Evolutionary conservation across 2,113 vertebrate species (phyloP).

Genomic region (Cariama cristata): DNA sequence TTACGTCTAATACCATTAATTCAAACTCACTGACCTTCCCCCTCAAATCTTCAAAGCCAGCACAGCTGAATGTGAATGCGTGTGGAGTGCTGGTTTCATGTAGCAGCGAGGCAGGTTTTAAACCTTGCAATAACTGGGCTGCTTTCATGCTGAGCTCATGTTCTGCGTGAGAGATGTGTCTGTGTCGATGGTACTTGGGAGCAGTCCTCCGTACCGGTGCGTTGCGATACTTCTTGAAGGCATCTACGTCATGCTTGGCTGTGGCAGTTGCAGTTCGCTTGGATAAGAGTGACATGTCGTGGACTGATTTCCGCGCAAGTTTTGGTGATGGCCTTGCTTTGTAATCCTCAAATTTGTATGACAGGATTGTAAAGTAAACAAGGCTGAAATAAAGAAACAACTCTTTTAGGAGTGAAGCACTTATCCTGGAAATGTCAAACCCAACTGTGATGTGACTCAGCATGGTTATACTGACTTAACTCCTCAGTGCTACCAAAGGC

Average conservation of each 20-base stretch:
- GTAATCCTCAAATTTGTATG: not conserved
- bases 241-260: fast-evolving
- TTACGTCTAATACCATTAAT: not conserved
- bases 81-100: not conserved
- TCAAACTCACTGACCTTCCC: not conserved
- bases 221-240: not conserved
- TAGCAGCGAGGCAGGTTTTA: not conserved
- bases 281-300: fast-evolving
- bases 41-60: not conserved
- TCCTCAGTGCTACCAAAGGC: not conserved
- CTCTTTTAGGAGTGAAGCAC: not conserved
- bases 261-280: not conserved
- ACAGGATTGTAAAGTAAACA: not conserved
- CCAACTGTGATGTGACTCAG: not conserved
- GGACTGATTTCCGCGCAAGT: not conserved
- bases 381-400: not conserved
- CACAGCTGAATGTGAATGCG: not conserved
- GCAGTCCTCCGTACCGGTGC: not conserved
- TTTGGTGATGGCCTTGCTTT: not conserved
- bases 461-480: not conserved
- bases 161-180: not conserved
- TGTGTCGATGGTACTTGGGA: not conserved
- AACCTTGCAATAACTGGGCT: not conserved
- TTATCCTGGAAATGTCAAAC: not conserved
- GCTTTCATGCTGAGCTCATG: not conserved